Percentiles rank a stretch among this genome's conserved stretches.
Evolutionary conservation across 2,888 invertebrate species (phyloP).

Genomic region (Drosophila kokeensis): DNA sequence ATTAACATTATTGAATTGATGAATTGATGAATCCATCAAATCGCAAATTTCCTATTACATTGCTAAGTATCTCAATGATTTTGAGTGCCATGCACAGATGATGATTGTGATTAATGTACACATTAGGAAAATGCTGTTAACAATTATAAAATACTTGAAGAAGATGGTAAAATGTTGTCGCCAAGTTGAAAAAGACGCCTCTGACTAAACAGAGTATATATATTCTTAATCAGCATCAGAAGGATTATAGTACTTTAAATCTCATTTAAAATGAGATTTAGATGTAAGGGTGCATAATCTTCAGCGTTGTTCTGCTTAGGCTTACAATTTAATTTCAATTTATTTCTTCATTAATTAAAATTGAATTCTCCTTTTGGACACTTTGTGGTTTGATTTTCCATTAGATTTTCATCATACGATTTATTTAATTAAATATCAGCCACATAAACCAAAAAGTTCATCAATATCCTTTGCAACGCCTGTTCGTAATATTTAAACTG

Average conservation of each 20-base stretch:
- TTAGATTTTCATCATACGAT: neutral
- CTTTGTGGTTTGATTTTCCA: neutral
- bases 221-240: neutral
- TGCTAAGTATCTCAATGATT: neutral
- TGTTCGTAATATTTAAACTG: neutral
- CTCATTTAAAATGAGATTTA: neutral
- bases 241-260: neutral
- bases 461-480: neutral
- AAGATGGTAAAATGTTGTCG: neutral
- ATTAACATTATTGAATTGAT: constrained; percentile 33
- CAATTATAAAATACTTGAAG: neutral
- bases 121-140: neutral
- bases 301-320: neutral
- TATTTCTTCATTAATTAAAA: neutral
- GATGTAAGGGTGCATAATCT: neutral
- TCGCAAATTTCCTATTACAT: constrained; percentile 1
- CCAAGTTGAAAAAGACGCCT: neutral
- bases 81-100: neutral
- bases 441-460: neutral
- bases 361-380: neutral
- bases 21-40: constrained; percentile 30
- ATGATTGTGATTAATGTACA: neutral
- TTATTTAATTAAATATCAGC: neutral
- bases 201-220: neutral
- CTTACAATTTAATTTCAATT: neutral